phyloP scores from a whole-genome alignment of 1,140 invertebrate genomes.

The Drosophila bocqueti region DNA sequence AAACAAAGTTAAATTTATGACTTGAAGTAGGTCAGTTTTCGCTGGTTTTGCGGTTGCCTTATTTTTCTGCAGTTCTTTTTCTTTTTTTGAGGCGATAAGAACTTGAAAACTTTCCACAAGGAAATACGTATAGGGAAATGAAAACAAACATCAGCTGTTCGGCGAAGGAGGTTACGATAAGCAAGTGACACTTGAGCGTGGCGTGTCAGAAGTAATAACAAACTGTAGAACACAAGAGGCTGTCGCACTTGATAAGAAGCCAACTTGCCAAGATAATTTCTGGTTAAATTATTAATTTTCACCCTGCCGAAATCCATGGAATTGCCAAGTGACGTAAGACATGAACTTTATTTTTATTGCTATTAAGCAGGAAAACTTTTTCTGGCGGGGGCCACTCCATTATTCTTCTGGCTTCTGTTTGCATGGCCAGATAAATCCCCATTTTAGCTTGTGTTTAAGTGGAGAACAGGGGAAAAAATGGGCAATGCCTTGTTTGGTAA shows the following conservation, averaged over 20 bases:
- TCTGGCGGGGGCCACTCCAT: conserved; percentile 26
- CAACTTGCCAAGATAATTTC: conserved; percentile 25
- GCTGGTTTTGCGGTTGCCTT: conserved; percentile 20
- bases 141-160: conserved; percentile 29
- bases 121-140: conserved; percentile 8
- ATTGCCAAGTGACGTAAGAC: conserved; percentile 22
- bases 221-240: conserved; percentile 22
- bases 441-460: not conserved
- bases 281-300: conserved; percentile 19
- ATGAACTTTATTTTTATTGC: not conserved
- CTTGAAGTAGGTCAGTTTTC: conserved; percentile 69
- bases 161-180: conserved; percentile 20
- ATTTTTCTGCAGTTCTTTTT: conserved; percentile 6
- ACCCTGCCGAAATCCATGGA: not conserved
- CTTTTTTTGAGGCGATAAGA: conserved; percentile 31
- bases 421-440: conserved; percentile 1
- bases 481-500: too few species aligned
- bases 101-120: conserved; percentile 40
- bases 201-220: conserved; percentile 30
- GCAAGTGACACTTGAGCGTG: conserved; percentile 17
- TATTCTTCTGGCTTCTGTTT: conserved; percentile 34
- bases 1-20: conserved; percentile 43
- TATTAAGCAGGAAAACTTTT: not conserved
- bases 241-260: conserved; percentile 22
- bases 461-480: not conserved